phyloP scores from a whole-genome alignment of 2,797 vertebrate species.

The Sebastes steindachneri region DNA sequence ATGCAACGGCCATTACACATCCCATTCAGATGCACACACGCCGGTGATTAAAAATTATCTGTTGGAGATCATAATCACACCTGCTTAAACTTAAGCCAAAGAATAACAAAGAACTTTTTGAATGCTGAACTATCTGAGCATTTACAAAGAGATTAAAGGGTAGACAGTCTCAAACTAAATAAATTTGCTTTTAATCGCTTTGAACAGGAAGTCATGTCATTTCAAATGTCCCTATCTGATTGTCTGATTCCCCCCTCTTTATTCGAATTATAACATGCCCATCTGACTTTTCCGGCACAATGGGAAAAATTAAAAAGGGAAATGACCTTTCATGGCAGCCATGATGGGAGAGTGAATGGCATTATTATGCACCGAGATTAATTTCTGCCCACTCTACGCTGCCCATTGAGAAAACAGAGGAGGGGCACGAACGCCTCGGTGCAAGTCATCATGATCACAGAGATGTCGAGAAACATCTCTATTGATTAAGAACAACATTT shows the following conservation, averaged over 20 bases:
- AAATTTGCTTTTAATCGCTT: conserved; percentile 88
- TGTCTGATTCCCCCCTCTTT: conserved; percentile 85
- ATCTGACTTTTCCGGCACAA: conserved; percentile 87
- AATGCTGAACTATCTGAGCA: conserved; percentile 80
- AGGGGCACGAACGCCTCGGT: conserved; percentile 57
- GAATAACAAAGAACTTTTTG: conserved; percentile 85
- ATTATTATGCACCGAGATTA: conserved; percentile 84
- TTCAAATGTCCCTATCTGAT: conserved; percentile 87
- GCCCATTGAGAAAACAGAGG: conserved; percentile 78
- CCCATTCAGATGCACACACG: conserved; percentile 82
- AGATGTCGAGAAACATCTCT: conserved; percentile 39
- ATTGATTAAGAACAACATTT: conserved; percentile 17
- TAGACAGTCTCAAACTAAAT: conserved; percentile 86
- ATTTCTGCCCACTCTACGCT: conserved; percentile 79
- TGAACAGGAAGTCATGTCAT: conserved; percentile 86
- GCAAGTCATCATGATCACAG: conserved; percentile 50
- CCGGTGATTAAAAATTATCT: conserved; percentile 87
- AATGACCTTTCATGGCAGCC: conserved; percentile 85
- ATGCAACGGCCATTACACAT: conserved; percentile 81
- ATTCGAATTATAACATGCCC: conserved; percentile 89
- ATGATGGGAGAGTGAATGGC: conserved; percentile 85
- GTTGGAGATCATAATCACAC: conserved; percentile 83
- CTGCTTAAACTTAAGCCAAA: conserved; percentile 85
- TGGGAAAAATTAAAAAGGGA: conserved; percentile 87
- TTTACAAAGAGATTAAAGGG: conserved; percentile 86